Conservation (phyloP, 2,797 vertebrate species). For the Sebastes itinus region DNA sequence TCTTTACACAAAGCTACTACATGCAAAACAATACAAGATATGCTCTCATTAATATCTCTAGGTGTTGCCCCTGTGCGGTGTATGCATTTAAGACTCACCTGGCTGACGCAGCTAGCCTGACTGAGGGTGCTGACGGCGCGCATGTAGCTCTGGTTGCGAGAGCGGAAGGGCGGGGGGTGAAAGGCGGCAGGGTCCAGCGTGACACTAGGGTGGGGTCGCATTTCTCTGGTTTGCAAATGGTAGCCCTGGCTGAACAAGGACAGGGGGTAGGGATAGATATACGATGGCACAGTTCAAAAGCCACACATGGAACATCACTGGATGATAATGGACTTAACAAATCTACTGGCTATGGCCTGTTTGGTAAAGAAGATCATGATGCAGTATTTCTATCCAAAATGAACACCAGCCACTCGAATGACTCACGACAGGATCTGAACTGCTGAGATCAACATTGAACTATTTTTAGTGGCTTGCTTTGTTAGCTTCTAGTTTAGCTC, state of each 20-base stretch:
- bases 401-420: conserved; percentile 2
- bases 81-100: conserved; percentile 85
- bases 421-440: conserved; percentile 10
- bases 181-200: conserved; percentile 94
- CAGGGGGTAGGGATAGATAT: conserved; percentile 49
- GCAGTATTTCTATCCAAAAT: neutral
- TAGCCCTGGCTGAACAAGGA: conserved; percentile 91
- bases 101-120: conserved; percentile 99
- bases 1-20: neutral
- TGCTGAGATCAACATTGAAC: conserved; percentile 2
- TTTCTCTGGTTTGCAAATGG: conserved; percentile 95
- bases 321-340: neutral
- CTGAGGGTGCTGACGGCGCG: conserved; percentile 99
- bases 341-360: neutral
- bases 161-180: conserved; percentile 97
- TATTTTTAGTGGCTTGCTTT: conserved; percentile 28
- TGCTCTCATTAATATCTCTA: conserved; percentile 1
- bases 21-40: neutral
- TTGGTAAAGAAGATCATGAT: neutral
- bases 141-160: conserved; percentile 99
- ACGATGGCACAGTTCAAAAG: conserved; percentile 55
- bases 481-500: neutral
- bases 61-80: conserved; percentile 30
- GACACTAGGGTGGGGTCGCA: conserved; percentile 89
- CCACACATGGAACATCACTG: conserved; percentile 25